Conservation (phyloP, 2,113 vertebrate genomes). For the Cyrtonyx montezumae region DNA sequence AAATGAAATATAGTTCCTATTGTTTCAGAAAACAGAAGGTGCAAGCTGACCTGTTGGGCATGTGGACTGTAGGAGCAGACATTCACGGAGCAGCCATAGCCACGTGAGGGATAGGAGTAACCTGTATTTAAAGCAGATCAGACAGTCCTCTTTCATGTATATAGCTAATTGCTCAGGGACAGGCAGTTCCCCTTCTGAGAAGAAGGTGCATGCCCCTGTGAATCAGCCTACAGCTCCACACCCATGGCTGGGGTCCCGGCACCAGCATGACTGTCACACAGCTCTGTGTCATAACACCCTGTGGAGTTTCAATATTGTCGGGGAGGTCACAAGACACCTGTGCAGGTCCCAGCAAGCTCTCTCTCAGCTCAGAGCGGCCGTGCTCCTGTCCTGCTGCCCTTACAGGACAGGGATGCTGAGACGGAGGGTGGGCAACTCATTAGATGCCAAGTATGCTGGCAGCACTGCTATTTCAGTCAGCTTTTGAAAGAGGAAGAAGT, state of each 20-base stretch:
- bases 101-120: neutral
- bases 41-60: neutral
- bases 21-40: neutral
- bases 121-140: neutral
- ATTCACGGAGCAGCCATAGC: neutral
- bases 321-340: neutral
- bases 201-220: conserved; percentile 6
- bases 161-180: neutral
- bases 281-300: neutral
- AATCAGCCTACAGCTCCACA: conserved; percentile 16
- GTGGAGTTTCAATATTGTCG: neutral
- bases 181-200: neutral
- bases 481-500: neutral
- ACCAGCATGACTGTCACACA: conserved; percentile 9
- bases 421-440: neutral
- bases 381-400: neutral
- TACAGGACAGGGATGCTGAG: neutral
- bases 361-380: neutral
- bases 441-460: neutral
- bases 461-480: neutral
- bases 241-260: conserved; percentile 9
- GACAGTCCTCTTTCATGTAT: neutral
- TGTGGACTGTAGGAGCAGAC: neutral
- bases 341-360: neutral
- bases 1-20: neutral